Conservation (phyloP, 2,113 vertebrate species). For the Myanophis thanlyinensis region DNA sequence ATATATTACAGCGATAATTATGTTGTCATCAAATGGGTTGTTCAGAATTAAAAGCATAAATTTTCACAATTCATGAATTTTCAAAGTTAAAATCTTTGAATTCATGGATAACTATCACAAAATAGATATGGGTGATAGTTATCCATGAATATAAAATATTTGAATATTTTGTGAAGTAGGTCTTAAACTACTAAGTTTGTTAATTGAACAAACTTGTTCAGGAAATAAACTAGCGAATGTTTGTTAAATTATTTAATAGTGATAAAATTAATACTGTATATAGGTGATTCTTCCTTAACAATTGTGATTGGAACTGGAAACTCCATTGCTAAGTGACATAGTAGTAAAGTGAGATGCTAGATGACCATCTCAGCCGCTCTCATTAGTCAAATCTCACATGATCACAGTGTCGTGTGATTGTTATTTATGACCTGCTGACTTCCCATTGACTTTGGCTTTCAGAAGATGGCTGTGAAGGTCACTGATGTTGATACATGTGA, state of each 20-base stretch:
- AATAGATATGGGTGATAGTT: neutral
- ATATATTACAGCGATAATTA: neutral
- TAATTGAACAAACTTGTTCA: conserved; percentile 26
- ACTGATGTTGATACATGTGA: neutral
- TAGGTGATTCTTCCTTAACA: fast-evolving
- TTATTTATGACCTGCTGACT: neutral
- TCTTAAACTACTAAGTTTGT: conserved; percentile 13
- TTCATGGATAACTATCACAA: too few species aligned
- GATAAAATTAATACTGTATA: conserved; percentile 19
- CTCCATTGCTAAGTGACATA: neutral
- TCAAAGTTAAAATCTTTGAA: too few species aligned
- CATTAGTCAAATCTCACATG: neutral
- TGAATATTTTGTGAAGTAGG: neutral
- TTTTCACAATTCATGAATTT: neutral
- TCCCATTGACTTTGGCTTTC: neutral
- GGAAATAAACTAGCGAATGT: conserved; percentile 41
- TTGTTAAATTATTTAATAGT: conserved; percentile 48
- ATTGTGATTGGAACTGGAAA: neutral
- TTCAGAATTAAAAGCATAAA: neutral
- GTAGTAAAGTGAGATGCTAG: neutral
- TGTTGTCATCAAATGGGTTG: neutral
- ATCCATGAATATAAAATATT: neutral
- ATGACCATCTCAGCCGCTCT: neutral
- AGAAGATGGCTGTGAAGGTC: neutral
- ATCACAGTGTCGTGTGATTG: neutral